Conservation (phyloP, 2,113 vertebrate genomes). For the Talpa occidentalis region DNA sequence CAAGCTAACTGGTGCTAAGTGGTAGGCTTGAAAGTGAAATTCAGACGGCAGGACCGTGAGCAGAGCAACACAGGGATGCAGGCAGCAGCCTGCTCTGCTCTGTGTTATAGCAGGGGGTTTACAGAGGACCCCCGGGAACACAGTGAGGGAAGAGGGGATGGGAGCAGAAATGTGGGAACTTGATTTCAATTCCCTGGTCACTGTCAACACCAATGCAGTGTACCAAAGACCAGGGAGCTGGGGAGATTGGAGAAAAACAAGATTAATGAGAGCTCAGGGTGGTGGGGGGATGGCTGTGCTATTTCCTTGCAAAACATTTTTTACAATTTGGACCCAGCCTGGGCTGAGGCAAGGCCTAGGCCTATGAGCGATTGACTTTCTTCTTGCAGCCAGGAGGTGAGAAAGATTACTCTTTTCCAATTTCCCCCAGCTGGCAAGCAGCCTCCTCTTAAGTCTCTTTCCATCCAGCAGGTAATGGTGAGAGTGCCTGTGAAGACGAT, state of each 20-base stretch:
- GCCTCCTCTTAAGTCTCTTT: neutral
- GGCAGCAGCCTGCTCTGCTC: neutral
- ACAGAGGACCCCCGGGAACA: neutral
- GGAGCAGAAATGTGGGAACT: slow-evolving; percentile 64
- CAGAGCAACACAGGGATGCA: neutral
- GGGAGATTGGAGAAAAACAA: slow-evolving; percentile 76
- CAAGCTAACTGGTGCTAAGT: slow-evolving; percentile 72
- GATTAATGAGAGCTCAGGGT: slow-evolving; percentile 75
- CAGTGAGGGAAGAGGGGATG: neutral
- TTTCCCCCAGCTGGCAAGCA: neutral
- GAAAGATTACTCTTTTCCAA: neutral
- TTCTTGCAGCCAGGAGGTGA: neutral
- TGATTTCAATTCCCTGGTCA: slow-evolving; percentile 71
- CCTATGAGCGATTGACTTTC: neutral
- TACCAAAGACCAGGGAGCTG: slow-evolving; percentile 63
- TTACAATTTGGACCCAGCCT: neutral
- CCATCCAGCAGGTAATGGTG: neutral
- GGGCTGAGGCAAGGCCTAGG: neutral
- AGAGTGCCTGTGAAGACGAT: neutral
- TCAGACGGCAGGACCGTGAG: neutral
- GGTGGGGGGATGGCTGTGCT: slow-evolving; percentile 45
- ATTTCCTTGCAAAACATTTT: slow-evolving; percentile 8
- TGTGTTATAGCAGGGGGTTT: neutral
- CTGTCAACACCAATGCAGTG: slow-evolving; percentile 66
- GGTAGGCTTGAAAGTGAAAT: slow-evolving; percentile 66